Evolutionary conservation across 2,113 vertebrate species (phyloP), one percentile per base, ranked within the genome.

Genomic region (Dendrocopos noguchii): DNA sequence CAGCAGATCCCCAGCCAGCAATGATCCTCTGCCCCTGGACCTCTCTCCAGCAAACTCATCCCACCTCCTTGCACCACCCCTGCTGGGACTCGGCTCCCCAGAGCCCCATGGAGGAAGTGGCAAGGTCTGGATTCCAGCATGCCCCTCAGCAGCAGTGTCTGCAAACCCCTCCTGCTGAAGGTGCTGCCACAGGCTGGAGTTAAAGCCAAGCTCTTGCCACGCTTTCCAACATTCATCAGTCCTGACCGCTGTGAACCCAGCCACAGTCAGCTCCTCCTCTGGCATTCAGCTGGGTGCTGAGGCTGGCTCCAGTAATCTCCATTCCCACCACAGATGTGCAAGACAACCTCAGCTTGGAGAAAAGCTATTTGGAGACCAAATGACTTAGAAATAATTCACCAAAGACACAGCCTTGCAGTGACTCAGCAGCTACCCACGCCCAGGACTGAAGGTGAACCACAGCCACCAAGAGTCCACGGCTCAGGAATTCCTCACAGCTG

Each of bases 251-350:
- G 53, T 34, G 42, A 83, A 13, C 28, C 4, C 3, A 84, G 34
- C 11, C 50, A 10, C 0, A 31, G 11, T 3, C 52, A 7, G 44
- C 3, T 0, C 28, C 44, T n/a, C 39, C 0, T 0, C 44, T 22
- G 79, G 0, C n/a, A 16, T 14, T 33, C 66, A 61, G 5, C 16
- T 4, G 1, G 2, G 6, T 6, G 24, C 60, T 2, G 15, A 27
- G 44, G 68, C 72, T 17, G 29, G 15, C 12, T 9, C 59, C 46
- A 33, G 24, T 5, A 15, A 34, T 12, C 1, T 4, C 1, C 0
- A 46, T 42, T 16, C 4, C 12, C 36, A 1, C 44, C 14, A 4
- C 27, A 5, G n/a, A 15, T 31, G 3, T 21, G 42, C 10, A 25
- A 6, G 31, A 42, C 2, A 1, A 46, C n/a, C 66, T 52, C 55